Evolutionary conservation across 2,888 invertebrate genomes (phyloP).

Genomic region (Dasysyrphus tricinctus): DNA sequence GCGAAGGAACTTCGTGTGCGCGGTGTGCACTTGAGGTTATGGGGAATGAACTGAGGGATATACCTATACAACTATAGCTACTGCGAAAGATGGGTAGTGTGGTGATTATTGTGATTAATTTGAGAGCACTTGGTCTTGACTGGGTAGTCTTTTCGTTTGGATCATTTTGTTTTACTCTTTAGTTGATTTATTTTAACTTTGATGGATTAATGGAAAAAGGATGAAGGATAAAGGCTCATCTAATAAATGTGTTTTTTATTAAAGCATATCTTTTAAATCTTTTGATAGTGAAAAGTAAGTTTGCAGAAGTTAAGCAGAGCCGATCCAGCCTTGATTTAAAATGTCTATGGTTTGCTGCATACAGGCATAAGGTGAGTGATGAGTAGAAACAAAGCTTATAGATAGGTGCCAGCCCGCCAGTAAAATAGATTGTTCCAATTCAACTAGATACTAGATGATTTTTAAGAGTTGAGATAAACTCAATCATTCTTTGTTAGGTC

Average conservation of each 20-base stretch:
- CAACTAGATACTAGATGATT: too few relatives aligned
- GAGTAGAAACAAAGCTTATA: too few relatives aligned
- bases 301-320: too few relatives aligned
- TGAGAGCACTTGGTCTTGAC: conserved; percentile 25
- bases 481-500: too few relatives aligned
- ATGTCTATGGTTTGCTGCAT: too few relatives aligned
- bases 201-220: conserved; percentile 5
- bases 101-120: conserved; percentile 46
- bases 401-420: too few relatives aligned
- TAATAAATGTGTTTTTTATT: not conserved
- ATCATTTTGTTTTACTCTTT: not conserved
- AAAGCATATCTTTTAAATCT: not conserved
- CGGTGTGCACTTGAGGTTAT: conserved; percentile 42
- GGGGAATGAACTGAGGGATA: conserved; percentile 44
- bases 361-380: too few relatives aligned
- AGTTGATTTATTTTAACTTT: not conserved
- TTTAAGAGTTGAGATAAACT: too few relatives aligned
- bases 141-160: not conserved
- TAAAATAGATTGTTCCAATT: too few relatives aligned
- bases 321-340: too few relatives aligned
- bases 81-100: not conserved
- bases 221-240: not conserved
- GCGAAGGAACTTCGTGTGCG: conserved; percentile 69
- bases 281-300: too few relatives aligned
- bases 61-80: not conserved